Evolutionary conservation across 1,140 invertebrate genomes (phyloP), one percentile per base, ranked within the genome.

Genomic region (Rhyacophila brunnea): DNA sequence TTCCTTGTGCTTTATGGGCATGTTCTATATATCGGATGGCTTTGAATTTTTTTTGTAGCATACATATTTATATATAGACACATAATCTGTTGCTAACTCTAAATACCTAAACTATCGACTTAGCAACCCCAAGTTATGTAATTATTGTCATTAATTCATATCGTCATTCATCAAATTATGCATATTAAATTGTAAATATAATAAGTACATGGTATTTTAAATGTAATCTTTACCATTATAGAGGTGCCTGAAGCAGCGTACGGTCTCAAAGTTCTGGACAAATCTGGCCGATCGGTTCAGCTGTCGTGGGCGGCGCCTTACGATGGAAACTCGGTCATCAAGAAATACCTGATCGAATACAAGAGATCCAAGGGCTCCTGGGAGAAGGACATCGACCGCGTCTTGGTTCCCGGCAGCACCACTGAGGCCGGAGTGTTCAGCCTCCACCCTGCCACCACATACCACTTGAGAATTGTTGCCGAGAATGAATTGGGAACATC

Each of bases 401-500:
- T 93, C 45, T 80, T 93, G 36, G 90, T 93, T 10, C 91, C 91
- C 34, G 90, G 90, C 42, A 85, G 91, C 55, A 88, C 92, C 66
- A 92, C 89, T 49, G 88, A 93, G 73, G 91, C 91, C 45, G 89
- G 90, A 51, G 91, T 95, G 2, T 90, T 90, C 67, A 93, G 91
- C 71, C 78, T 98, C 0, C 84, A 89, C 68, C 95, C 96, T 11
- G 92, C 95, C 1, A 95, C 91, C 0, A 90, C 91, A 1, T 98
- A 98, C 70, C 90, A 96, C 67, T 84, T 97, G 53, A 81, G 95
- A 49, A 92, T 98, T 60, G 88, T 95, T 6, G 96, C 94, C 60
- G 92, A 96, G 77, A 98, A 98, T 72, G 91, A 93, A 74, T 89
- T 98, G 60, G 95, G 96, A 15, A 85, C 86, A 0, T 94, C 93